Evolutionary conservation across 2,888 invertebrate species (phyloP).

Genomic region (Leptopterna dolabrata): DNA sequence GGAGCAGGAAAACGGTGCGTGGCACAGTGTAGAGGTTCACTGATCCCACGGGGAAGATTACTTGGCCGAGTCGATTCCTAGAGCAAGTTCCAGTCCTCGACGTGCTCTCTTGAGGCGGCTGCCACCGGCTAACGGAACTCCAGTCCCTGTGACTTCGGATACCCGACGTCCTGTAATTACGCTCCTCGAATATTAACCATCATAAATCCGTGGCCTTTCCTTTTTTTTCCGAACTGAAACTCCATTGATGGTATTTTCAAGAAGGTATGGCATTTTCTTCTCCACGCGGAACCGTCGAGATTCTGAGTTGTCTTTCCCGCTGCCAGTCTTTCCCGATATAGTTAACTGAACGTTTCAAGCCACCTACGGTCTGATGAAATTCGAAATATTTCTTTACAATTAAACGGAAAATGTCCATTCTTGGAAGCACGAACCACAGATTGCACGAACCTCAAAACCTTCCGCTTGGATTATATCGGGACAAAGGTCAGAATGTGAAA

Average conservation of each 20-base stretch:
- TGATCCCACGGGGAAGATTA: background rate
- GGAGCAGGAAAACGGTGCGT: background rate
- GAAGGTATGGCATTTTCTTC: background rate
- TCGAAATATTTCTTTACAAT: background rate
- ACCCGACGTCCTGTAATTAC: background rate
- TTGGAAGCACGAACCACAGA: background rate
- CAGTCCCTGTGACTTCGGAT: background rate
- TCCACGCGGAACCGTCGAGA: background rate
- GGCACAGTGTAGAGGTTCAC: slow-evolving; percentile 21
- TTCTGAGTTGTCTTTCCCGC: background rate
- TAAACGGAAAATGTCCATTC: background rate
- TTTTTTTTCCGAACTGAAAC: background rate
- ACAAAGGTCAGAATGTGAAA: no score
- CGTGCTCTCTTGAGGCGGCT: background rate
- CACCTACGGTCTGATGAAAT: background rate
- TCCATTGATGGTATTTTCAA: background rate
- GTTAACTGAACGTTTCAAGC: background rate
- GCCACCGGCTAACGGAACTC: background rate
- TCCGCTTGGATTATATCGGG: no score
- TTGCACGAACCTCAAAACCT: no score
- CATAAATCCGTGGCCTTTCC: slow-evolving; percentile 6
- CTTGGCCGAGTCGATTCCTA: background rate
- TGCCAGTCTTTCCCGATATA: background rate
- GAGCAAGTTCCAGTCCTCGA: slow-evolving; percentile 17
- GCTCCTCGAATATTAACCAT: background rate